Percentiles rank a stretch among this genome's conserved stretches.
Conservation (phyloP, 2,113 vertebrate species). For the Saccopteryx leptura region DNA sequence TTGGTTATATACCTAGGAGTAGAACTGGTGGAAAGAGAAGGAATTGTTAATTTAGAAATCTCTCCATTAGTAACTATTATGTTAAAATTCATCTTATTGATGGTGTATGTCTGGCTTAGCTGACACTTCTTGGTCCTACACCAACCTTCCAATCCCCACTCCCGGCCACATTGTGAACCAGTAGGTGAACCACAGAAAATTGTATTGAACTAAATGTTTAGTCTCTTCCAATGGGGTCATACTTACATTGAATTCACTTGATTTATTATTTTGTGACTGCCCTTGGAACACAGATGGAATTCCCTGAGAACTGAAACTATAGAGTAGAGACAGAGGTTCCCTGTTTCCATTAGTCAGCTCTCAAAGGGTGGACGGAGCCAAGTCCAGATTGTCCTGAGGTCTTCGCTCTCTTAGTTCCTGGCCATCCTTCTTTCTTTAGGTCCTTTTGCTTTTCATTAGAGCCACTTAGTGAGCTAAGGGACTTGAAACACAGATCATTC, state of each 20-base stretch:
- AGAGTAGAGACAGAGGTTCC: constrained; percentile 77
- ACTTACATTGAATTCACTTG: constrained; percentile 71
- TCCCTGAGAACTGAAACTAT: constrained; percentile 61
- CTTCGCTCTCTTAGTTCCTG: constrained; percentile 26
- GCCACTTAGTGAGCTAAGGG: constrained; percentile 54
- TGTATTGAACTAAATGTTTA: constrained; percentile 63
- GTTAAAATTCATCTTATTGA: constrained; percentile 43
- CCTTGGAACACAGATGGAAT: constrained; percentile 72
- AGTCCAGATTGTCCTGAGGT: constrained; percentile 36
- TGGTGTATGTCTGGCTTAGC: not conserved
- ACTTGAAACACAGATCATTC: constrained; percentile 52
- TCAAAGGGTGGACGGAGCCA: constrained; percentile 54
- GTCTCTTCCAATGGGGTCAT: constrained; percentile 42
- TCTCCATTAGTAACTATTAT: not conserved
- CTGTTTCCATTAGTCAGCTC: constrained; percentile 73
- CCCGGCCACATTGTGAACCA: constrained; percentile 12
- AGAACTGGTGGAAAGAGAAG: constrained; percentile 19
- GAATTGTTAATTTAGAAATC: constrained; percentile 50
- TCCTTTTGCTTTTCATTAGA: constrained; percentile 66
- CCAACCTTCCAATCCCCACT: not conserved
- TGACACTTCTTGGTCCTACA: not conserved
- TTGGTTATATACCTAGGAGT: not conserved
- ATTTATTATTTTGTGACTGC: constrained; percentile 79
- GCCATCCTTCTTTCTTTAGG: constrained; percentile 56
- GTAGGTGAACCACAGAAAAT: constrained; percentile 68